Evolutionary conservation across 2,888 invertebrate species (phyloP), one percentile per base, ranked within the genome.

Genomic region (Habrosyne pyritoides): DNA sequence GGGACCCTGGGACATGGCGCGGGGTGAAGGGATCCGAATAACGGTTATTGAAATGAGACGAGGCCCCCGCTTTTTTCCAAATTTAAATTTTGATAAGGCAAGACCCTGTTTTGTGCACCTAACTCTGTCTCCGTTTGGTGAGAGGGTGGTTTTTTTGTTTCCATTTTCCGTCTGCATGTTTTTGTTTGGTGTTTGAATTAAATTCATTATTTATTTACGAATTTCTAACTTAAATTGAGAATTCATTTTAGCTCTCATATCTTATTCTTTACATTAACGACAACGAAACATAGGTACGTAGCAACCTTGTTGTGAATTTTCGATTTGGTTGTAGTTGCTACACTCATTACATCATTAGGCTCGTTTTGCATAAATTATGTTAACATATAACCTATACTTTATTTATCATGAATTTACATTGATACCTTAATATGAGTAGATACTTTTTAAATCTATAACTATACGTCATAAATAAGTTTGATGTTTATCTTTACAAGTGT

Each of bases 41-140:
- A 92, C 92, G 92, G 92, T 92, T 92, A 92, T 92, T 92, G 92
- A 92, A 92, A 92, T 91, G 91, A 91, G 90, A 83, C 83, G 81
- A 79, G 83, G 85, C 83, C 85, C 86, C 84, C 85, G 89, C 88
- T 90, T 90, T 91, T 91, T 91, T 86, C 86, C 85, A 86, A 91
- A 92, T 92, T 91, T 92, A 92, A 92, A 91, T 92, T 91, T 91
- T 92, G 91, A 91, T 92, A 92, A 91, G 91, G 91, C 91, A 81
- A 88, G 83, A 81, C 84, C 85, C 86, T 86, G 91, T 91, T 91
- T 89, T 87, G 80, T 85, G 85, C 83, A 81, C 63, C 84, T 87
- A 89, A 88, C 84, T 87, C 83, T 73, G 82, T 77, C 83, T 80
- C 74, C 79, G 83, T 84, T 84, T 79, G 83, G 83, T 77, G 82